phyloP scores from a whole-genome alignment of 1,140 invertebrate species.

The Globodera ellingtonae region DNA sequence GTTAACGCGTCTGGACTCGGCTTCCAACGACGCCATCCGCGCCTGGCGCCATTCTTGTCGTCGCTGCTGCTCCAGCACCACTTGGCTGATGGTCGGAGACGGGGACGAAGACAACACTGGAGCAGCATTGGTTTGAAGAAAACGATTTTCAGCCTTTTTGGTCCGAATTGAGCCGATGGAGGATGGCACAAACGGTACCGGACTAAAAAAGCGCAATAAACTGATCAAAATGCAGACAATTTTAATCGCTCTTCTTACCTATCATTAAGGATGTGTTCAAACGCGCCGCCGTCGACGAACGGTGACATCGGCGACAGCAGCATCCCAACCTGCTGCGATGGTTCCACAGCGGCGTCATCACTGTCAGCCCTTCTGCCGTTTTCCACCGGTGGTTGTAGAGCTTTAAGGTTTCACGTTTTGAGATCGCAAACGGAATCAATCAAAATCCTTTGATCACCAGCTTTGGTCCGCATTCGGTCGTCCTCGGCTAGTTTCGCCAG shows the following conservation, averaged over 20 bases:
- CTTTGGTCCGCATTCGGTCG: slow-evolving; percentile 3
- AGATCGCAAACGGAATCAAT: too few relatives aligned
- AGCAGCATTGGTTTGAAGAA: slow-evolving; percentile 3
- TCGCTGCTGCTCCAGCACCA: slow-evolving; percentile 43
- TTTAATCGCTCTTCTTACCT: neutral
- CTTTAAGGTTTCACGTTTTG: neutral
- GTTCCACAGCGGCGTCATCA: neutral
- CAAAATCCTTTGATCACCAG: neutral
- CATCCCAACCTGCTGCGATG: neutral
- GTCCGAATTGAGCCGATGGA: slow-evolving; percentile 30
- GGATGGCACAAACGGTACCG: neutral
- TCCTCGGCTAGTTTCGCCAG: slow-evolving; percentile 4
- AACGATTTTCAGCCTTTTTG: slow-evolving; percentile 43
- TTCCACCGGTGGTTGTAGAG: neutral
- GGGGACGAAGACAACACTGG: slow-evolving; percentile 24
- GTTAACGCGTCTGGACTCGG: slow-evolving; percentile 36
- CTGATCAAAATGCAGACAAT: slow-evolving; percentile 13
- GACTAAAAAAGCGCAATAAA: slow-evolving; percentile 10
- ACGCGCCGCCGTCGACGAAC: neutral
- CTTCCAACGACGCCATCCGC: slow-evolving; percentile 39
- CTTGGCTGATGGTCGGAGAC: slow-evolving; percentile 30
- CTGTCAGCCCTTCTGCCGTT: neutral
- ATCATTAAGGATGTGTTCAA: slow-evolving; percentile 1
- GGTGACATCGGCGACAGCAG: slow-evolving; percentile 9
- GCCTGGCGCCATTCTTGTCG: slow-evolving; percentile 47